Conservation (phyloP, 2,113 vertebrate species). For the Rhynchopsitta pachyrhyncha region DNA sequence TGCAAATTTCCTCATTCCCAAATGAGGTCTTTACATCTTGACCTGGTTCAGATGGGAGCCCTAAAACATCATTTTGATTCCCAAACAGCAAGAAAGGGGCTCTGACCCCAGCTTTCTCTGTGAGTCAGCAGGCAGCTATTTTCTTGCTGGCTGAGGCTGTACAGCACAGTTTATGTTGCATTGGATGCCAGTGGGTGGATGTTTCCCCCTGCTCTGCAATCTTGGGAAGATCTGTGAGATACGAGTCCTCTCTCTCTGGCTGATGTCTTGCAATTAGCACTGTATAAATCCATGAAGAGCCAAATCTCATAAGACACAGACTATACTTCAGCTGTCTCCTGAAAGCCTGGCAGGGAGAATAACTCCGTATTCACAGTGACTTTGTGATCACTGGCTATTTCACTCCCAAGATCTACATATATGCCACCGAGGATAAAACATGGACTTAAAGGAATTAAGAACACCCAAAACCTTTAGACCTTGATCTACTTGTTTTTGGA, state of each 20-base stretch:
- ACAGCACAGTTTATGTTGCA: background rate
- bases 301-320: slow-evolving; percentile 59
- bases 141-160: background rate
- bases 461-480: background rate
- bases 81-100: background rate
- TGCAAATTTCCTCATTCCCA: background rate
- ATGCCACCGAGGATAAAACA: background rate
- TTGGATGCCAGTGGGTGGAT: background rate
- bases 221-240: slow-evolving; percentile 54
- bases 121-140: background rate
- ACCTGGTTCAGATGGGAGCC: background rate
- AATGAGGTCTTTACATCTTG: background rate
- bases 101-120: background rate
- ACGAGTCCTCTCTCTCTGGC: slow-evolving; percentile 48
- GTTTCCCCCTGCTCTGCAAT: slow-evolving; percentile 2
- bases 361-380: background rate
- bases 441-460: background rate
- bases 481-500: background rate
- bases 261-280: slow-evolving; percentile 57
- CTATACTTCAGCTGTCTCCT: slow-evolving; percentile 36
- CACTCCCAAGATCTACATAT: background rate
- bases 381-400: background rate
- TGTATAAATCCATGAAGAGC: slow-evolving; percentile 46
- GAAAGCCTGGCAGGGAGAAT: slow-evolving; percentile 23
- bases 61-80: background rate